Base-by-base conservation (phyloP, 1,140 invertebrate species). In the Panulirus ornatus region DNA sequence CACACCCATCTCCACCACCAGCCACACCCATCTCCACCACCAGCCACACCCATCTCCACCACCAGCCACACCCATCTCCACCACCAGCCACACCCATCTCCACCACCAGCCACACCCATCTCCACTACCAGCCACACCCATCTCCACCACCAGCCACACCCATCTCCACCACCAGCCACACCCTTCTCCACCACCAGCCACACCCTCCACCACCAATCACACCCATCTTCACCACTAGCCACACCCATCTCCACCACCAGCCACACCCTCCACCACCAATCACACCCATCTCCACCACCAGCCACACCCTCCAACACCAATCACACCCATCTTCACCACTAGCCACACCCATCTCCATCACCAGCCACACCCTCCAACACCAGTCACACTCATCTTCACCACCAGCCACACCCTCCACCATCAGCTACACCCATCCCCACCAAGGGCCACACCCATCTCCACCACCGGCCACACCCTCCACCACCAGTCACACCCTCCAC, bases 1-100 rank as follows among this genome's bases (percentile, higher is more conserved):
- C 71, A 75, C 71, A n/a, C 27, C 19, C 70, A 76, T 42, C 40
- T 40, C 40, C 71, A 75, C 73, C 38, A 44, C 73, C 11, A 38
- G 22, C 44, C 44, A 47, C 44, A 47, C 44, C 44, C 44, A 47
- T 14, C 44, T 6, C 44, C 44, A 47, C 44, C 44, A 47, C 44
- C n/a, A 47, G 5, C 44, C 44, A 47, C 44, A 47, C 44, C 44
- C 5, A 5, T 6, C 44, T 6, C 44, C 44, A 47, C 44, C 44
- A 47, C 44, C 5, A 5, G 14, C 44, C 44, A 47, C 44, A 47
- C 44, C 44, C 44, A 76, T 2, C 14, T 2, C 11, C 73, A 76
- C 44, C 44, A 47, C 44, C 42, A 76, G 1, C 1, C 6, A 11
- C 73, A 76, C 38, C 36, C n/a, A 38, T 47, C 44, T 47, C 14